Evolutionary conservation across 2,797 vertebrate species (phyloP).

Genomic region (Phoeniculus purpureus): DNA sequence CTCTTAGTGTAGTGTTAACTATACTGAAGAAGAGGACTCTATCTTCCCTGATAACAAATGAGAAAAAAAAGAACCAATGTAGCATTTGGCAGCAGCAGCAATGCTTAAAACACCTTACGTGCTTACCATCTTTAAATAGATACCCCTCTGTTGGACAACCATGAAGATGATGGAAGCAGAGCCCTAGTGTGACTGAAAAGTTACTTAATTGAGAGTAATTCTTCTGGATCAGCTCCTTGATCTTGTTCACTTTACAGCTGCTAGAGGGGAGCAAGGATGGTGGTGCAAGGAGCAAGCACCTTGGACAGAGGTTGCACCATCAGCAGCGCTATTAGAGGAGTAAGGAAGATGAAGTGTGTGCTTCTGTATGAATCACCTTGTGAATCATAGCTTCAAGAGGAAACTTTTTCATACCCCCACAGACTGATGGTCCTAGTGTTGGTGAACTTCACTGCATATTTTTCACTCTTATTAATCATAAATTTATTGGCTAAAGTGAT

Average conservation of each 20-base stretch:
- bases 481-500: constrained; percentile 21
- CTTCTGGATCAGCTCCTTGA: rapidly evolving
- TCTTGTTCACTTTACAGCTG: neutral
- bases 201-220: neutral
- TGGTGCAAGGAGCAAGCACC: constrained; percentile 31
- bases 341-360: rapidly evolving
- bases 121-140: neutral
- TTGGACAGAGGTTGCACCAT: constrained; percentile 52
- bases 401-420: neutral
- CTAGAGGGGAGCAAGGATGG: neutral
- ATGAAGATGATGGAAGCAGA: neutral
- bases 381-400: neutral
- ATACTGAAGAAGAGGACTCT: neutral
- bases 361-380: neutral
- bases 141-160: neutral
- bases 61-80: neutral
- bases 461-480: constrained; percentile 14
- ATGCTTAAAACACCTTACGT: neutral
- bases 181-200: neutral
- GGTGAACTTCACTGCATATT: constrained; percentile 1
- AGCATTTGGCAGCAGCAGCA: neutral
- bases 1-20: neutral
- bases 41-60: neutral
- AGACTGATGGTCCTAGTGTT: neutral
- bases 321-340: neutral